A percentile compares a stretch with the other conserved stretches of the same genome.
These are phyloP conservation scores for Dusona sp. DNA, from an alignment of 2,888 invertebrate genomes.

Conservation along the genomic window DNA sequence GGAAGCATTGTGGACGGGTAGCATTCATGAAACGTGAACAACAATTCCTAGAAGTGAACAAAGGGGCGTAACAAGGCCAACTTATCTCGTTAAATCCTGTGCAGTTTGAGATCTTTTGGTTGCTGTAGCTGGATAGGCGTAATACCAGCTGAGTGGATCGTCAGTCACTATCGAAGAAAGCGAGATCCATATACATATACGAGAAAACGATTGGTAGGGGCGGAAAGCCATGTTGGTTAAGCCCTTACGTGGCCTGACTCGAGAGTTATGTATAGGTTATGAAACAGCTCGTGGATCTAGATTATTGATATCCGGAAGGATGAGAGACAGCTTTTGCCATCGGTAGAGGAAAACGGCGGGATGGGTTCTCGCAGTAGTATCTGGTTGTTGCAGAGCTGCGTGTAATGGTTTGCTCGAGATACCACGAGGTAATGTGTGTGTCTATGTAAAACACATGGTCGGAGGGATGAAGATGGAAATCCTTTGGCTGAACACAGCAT, in stretches of 20 bases:
- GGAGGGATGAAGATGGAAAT: conserved; percentile 11
- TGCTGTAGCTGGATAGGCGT: not conserved
- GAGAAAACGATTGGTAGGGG: not conserved
- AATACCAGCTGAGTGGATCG: not conserved
- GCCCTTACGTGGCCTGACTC: not conserved
- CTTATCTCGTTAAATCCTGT: conserved; percentile 4
- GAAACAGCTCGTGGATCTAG: conserved; percentile 20
- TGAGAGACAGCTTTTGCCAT: conserved; percentile 21
- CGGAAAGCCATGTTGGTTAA: not conserved
- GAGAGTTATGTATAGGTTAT: not conserved
- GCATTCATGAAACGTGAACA: not conserved
- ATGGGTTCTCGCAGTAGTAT: not conserved
- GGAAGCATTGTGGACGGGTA: not conserved
- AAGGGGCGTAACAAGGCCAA: not conserved
- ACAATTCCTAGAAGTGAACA: not conserved
- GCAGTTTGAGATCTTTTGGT: not conserved
- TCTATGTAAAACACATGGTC: conserved; percentile 7
- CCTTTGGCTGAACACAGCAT: conserved; percentile 30
- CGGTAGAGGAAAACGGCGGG: not conserved
- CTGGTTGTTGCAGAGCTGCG: conserved; percentile 13
- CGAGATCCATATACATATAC: not conserved
- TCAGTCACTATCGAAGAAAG: not conserved
- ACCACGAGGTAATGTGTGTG: conserved; percentile 13
- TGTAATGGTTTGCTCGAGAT: conserved; percentile 21
- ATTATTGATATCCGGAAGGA: conserved; percentile 58